Base-by-base conservation (phyloP, 2,797 vertebrate species). In the Phyllotis vaccarum region DNA sequence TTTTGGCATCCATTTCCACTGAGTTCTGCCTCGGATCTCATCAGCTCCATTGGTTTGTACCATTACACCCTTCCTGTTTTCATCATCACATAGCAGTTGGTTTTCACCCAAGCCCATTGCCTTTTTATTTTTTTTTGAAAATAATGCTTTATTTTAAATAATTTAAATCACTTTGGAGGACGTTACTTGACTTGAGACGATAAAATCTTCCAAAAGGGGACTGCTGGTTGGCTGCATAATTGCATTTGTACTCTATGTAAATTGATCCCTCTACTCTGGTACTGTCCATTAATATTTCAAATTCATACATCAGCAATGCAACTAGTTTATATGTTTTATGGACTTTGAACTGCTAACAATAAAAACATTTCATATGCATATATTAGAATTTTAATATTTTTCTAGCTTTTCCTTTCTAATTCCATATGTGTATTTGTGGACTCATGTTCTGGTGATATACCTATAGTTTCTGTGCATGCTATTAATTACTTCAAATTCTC, bases 191-290 rank as follows among this genome's bases (percentile, higher is more conserved):
- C 92, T 92, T 93, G 86, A 76, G 95, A 95, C 79, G 90, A 93
- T 96, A 92, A 95, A 83, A 94, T 88, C 46, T 93, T 89, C 85
- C 56, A 52, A 58, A 64, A 94, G 75, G 87, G 81, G 60, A 24
- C 70, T 97, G 64, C 58, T 96, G 95, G 86, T 97, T 96, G 83
- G 83, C 49, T 95, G 92, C 91, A 91, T 93, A 76, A 70, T 94
- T 94, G 90, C 24, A 93, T 95, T 82, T 96, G 76, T 72, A 56
- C 64, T 87, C 37, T 64, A 5, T 79, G 90, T 82, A 94, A 96
- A 92, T 92, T 29, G 81, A 96, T 89, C 68, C 60, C 92, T 86
- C 68, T 40, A 72, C 43, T 56, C 31, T 7, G 31, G 58, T 22
- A 54, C 40, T 86, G 3, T 43, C 75, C 75, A 68, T 49, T 92